Evolutionary conservation across 2,888 invertebrate species (phyloP).

Genomic region (Mechanitis messenoides): DNA sequence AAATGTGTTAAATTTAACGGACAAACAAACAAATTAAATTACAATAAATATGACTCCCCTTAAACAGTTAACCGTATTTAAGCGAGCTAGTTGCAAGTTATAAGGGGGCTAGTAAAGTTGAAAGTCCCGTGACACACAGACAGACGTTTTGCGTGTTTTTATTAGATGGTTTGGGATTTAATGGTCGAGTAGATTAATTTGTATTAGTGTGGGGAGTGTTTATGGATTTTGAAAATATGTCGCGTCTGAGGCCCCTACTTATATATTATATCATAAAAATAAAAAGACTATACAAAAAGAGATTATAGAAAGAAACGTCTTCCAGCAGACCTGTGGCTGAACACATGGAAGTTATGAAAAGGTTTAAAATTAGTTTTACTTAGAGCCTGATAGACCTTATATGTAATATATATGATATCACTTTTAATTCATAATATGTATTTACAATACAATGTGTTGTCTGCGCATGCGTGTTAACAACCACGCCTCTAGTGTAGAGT

Average conservation of each 20-base stretch:
- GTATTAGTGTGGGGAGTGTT: conserved; percentile 12
- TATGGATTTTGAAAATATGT: conserved; percentile 12
- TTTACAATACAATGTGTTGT: no score
- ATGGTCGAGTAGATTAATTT: conserved; percentile 24
- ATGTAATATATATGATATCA: no score
- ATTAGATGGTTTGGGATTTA: conserved; percentile 26
- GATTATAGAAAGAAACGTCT: no score
- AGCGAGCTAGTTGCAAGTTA: neutral
- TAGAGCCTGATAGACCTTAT: no score
- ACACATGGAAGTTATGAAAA: no score
- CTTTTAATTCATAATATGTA: no score
- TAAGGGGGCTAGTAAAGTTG: neutral
- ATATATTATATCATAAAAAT: no score
- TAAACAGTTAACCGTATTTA: conserved; percentile 1
- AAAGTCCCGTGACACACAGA: neutral
- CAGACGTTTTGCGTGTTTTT: neutral
- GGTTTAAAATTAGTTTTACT: no score
- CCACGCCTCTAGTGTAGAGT: no score
- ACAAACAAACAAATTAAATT: conserved; percentile 24
- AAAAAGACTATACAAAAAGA: no score
- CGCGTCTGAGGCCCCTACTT: neutral
- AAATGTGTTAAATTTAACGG: conserved; percentile 14
- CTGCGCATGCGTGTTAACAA: no score
- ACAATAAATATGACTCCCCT: conserved; percentile 19
- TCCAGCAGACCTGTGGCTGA: no score